These are phyloP conservation scores for Ophion ellenae DNA, from an alignment of 2,888 invertebrate genomes.

Conservation along the genomic window DNA sequence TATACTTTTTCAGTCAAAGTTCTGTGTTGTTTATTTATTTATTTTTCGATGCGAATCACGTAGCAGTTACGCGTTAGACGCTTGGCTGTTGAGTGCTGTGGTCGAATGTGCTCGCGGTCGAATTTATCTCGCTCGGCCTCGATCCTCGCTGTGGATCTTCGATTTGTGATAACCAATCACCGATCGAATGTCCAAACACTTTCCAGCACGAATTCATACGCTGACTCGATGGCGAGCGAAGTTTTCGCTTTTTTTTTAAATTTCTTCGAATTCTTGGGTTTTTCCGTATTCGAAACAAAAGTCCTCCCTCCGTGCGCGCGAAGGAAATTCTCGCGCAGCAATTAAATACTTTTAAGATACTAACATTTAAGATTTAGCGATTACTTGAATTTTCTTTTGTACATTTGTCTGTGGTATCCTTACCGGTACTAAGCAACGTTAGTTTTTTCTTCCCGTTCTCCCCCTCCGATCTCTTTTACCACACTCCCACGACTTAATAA, in stretches of 20 bases:
- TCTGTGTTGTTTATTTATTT: constrained; percentile 60
- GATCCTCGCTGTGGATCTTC: not conserved
- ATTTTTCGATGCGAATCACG: constrained; percentile 75
- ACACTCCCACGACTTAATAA: constrained; percentile 75
- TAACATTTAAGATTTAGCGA: constrained; percentile 81
- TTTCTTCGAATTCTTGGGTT: constrained; percentile 39
- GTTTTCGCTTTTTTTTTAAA: constrained; percentile 13
- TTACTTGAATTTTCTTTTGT: constrained; percentile 80
- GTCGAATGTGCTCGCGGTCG: constrained; percentile 50
- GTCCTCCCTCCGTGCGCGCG: constrained; percentile 49
- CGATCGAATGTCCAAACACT: not conserved
- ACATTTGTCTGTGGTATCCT: constrained; percentile 80
- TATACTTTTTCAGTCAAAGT: constrained; percentile 56
- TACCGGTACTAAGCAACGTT: constrained; percentile 61
- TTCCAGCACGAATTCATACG: constrained; percentile 31
- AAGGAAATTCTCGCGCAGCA: constrained; percentile 31
- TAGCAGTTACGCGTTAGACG: constrained; percentile 80
- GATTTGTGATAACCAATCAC: not conserved
- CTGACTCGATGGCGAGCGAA: constrained; percentile 21
- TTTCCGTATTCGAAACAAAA: constrained; percentile 53
- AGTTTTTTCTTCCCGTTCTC: constrained; percentile 53
- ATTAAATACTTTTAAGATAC: constrained; percentile 81
- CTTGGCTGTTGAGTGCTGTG: constrained; percentile 61
- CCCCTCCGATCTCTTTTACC: constrained; percentile 38
- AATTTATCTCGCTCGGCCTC: constrained; percentile 29